These are phyloP conservation scores for Taenioides sp. DNA, from an alignment of 2,797 vertebrate species.

Conservation along the genomic window DNA sequence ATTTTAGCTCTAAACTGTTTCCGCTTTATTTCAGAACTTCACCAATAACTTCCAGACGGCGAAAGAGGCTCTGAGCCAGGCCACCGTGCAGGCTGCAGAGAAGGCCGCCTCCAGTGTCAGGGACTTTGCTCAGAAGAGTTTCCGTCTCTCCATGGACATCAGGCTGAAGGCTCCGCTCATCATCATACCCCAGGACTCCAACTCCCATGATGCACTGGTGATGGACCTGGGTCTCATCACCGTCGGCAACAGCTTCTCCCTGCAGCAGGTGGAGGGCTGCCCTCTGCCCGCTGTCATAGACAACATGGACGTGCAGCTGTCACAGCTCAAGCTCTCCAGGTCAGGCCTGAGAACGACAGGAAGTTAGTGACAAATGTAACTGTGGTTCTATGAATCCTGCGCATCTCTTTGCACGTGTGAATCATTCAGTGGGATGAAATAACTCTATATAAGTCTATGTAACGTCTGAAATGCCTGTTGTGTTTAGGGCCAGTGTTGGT, in stretches of 20 bases:
- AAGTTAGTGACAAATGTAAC: not conserved
- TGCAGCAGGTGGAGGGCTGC: constrained; percentile 71
- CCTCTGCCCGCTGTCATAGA: constrained; percentile 84
- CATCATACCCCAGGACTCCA: constrained; percentile 89
- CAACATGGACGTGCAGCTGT: constrained; percentile 86
- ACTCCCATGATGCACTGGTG: constrained; percentile 82
- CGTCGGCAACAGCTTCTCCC: constrained; percentile 77
- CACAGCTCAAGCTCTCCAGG: constrained; percentile 90
- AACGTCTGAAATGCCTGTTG: not conserved
- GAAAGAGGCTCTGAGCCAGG: constrained; percentile 85
- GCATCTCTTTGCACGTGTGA: constrained; percentile 72
- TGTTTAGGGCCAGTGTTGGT: constrained; percentile 58
- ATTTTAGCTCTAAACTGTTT: not conserved
- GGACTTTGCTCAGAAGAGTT: constrained; percentile 89
- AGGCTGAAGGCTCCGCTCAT: constrained; percentile 93
- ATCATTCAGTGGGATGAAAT: not conserved
- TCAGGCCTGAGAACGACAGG: constrained; percentile 34
- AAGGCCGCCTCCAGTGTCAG: constrained; percentile 91
- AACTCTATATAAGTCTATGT: too few species aligned
- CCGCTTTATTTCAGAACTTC: constrained; percentile 52
- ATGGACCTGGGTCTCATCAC: constrained; percentile 92
- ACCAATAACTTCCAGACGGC: constrained; percentile 78
- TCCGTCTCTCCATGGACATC: constrained; percentile 85
- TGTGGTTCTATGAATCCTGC: too few species aligned
- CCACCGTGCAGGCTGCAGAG: constrained; percentile 91